Conservation (phyloP, 2,113 vertebrate species). For the Vulpes vulpes region DNA sequence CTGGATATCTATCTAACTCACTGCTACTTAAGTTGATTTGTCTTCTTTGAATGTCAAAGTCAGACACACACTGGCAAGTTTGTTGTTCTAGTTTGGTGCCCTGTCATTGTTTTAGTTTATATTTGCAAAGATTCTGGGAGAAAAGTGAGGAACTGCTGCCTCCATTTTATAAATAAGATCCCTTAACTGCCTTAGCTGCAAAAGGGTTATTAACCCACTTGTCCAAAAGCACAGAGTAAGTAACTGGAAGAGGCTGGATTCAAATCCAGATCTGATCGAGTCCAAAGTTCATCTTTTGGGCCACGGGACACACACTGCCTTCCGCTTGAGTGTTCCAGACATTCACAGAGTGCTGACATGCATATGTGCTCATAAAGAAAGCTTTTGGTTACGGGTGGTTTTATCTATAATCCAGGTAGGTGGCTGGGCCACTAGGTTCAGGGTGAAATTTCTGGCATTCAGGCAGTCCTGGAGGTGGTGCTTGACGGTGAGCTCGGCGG, state of each 20-base stretch:
- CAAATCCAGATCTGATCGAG: background rate
- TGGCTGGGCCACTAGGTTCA: background rate
- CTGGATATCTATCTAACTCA: background rate
- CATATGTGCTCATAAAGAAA: background rate
- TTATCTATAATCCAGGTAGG: too few species aligned
- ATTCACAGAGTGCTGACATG: background rate
- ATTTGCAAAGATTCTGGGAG: background rate
- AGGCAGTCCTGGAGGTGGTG: fast-evolving
- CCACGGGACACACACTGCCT: background rate
- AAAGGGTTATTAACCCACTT: background rate
- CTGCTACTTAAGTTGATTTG: background rate
- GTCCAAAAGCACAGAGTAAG: background rate
- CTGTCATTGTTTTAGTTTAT: background rate
- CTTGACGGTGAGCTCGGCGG: background rate
- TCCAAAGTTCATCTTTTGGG: background rate
- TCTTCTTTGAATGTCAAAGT: background rate
- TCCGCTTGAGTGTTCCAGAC: background rate
- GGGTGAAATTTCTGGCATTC: background rate
- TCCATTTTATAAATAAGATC: background rate
- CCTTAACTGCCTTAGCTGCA: background rate
- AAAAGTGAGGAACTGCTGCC: background rate
- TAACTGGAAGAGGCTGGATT: background rate
- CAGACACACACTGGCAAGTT: background rate
- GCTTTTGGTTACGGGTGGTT: background rate
- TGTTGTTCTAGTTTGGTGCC: background rate